Conservation (phyloP, 92 coral and sea anemone genomes). For the Bergia sp. region DNA sequence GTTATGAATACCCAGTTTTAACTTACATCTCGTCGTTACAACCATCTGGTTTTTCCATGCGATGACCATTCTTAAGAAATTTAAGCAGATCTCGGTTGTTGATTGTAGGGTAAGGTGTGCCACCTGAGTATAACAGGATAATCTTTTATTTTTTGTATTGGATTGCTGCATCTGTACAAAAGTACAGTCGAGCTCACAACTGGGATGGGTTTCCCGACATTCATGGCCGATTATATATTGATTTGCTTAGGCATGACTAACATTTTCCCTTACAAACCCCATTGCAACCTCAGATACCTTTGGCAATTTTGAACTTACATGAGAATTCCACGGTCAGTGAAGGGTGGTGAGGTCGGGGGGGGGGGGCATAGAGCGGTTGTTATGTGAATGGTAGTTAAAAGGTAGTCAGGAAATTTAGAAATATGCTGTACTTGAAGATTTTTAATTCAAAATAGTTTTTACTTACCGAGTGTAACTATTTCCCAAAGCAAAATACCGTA, state of each 20-base stretch:
- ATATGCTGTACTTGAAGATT: too few relatives aligned
- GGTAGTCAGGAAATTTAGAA: too few relatives aligned
- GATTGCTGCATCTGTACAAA: not conserved
- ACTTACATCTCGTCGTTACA: constrained; percentile 75
- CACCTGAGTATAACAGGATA: constrained; percentile 43
- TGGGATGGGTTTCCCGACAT: too few relatives aligned
- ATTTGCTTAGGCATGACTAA: not conserved
- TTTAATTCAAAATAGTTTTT: not conserved
- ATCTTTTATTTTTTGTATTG: too few relatives aligned
- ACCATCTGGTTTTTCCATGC: constrained; percentile 81
- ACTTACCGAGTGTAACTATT: constrained; percentile 70
- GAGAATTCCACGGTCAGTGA: too few relatives aligned
- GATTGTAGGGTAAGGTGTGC: constrained; percentile 78
- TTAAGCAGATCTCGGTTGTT: constrained; percentile 68
- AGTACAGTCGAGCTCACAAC: not conserved
- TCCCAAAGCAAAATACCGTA: constrained; percentile 78
- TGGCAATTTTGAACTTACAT: too few relatives aligned
- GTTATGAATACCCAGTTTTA: not conserved
- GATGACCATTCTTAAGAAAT: constrained; percentile 62
- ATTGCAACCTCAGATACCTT: too few relatives aligned
- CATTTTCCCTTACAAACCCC: too few relatives aligned
- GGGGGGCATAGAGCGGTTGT: too few relatives aligned
- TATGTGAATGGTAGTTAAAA: too few relatives aligned
- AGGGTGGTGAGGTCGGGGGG: too few relatives aligned
- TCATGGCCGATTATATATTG: not conserved